A percentile compares a stretch with the other conserved stretches of the same genome.
These are phyloP conservation scores for Chamaetylas fuelleborni DNA, from an alignment of 2,113 vertebrate species.

Conservation along the genomic window DNA sequence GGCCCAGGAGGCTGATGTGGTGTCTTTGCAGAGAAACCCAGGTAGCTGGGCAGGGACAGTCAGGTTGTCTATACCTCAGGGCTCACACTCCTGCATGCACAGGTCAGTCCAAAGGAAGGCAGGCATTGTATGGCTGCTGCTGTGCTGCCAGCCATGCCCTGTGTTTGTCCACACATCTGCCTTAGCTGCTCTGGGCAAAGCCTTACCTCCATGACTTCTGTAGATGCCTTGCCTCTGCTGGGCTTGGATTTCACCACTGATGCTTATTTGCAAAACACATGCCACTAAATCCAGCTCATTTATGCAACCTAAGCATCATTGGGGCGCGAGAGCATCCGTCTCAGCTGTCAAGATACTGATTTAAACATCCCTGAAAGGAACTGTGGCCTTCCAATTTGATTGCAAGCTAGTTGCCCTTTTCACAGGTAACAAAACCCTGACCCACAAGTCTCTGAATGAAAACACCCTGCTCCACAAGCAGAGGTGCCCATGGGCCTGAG, in stretches of 20 bases:
- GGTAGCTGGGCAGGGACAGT: rapidly evolving
- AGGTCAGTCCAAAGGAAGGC: not conserved
- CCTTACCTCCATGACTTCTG: not conserved
- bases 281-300: not conserved
- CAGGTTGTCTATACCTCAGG: not conserved
- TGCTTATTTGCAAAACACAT: not conserved
- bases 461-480: not conserved
- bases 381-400: rapidly evolving
- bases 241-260: not conserved
- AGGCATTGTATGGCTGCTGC: not conserved
- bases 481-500: not conserved
- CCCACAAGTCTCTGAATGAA: not conserved
- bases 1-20: not conserved
- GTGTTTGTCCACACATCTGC: rapidly evolving
- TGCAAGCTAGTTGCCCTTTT: not conserved
- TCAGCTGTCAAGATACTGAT: not conserved
- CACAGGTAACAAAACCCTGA: not conserved
- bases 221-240: not conserved
- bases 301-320: not conserved
- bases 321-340: not conserved
- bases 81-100: no score
- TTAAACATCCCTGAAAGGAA: not conserved
- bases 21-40: rapidly evolving
- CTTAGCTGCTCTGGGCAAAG: not conserved
- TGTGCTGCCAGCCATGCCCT: rapidly evolving